Percentiles rank a stretch among this genome's conserved stretches.
Conservation (phyloP, 2,113 vertebrate genomes). For the Malurus alboscapulatus region DNA sequence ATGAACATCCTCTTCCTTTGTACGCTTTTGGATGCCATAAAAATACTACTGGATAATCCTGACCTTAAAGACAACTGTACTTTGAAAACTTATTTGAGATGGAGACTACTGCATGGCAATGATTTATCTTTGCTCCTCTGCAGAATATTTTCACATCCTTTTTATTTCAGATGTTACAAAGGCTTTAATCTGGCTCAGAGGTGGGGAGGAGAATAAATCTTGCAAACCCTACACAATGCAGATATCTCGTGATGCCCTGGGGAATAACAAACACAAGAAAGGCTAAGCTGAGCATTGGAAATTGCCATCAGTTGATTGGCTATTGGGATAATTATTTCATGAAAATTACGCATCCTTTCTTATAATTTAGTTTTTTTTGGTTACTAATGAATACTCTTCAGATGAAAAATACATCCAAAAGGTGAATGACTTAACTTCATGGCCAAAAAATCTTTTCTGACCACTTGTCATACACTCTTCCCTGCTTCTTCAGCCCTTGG, state of each 20-base stretch:
- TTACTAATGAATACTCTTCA: background rate
- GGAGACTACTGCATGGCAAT: background rate
- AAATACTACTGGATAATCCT: background rate
- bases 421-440: background rate
- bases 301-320: background rate
- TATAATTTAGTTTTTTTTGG: background rate
- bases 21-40: background rate
- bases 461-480: background rate
- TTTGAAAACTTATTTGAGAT: background rate
- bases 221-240: background rate
- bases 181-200: background rate
- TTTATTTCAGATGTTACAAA: background rate
- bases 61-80: background rate
- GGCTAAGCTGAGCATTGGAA: background rate
- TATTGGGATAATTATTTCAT: background rate
- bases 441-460: background rate
- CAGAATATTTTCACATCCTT: background rate
- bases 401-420: background rate
- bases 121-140: background rate
- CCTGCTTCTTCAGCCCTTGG: background rate
- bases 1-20: background rate
- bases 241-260: fast-evolving
- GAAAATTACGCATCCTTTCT: background rate
- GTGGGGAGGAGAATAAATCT: background rate
- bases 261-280: background rate